Conservation (phyloP, 2,113 vertebrate genomes). For the Felis catus region F.catus_Fca126_mat1.0 CM031420.1:54213501-54214000, state of each 20-base stretch:
- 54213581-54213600: background rate
- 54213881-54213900: background rate
- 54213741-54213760: background rate
- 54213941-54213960: background rate
- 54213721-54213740: background rate
- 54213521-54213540: background rate
- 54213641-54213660: background rate
- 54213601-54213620: background rate
- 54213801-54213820: background rate
- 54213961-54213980: background rate
- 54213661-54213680: background rate
- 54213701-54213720: background rate
- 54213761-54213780: background rate
- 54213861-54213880: background rate
- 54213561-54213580: background rate
- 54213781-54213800: slow-evolving; percentile 22
- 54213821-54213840: slow-evolving; percentile 4
- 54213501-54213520: background rate
- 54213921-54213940: background rate
- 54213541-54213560: background rate
- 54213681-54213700: background rate
- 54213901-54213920: background rate
- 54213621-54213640: background rate
- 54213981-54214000: background rate
- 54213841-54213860: background rate